Percentiles rank a stretch among this genome's conserved stretches.
Conservation (phyloP, 2,797 vertebrate species). For the Orestias chungarensis region DNA sequence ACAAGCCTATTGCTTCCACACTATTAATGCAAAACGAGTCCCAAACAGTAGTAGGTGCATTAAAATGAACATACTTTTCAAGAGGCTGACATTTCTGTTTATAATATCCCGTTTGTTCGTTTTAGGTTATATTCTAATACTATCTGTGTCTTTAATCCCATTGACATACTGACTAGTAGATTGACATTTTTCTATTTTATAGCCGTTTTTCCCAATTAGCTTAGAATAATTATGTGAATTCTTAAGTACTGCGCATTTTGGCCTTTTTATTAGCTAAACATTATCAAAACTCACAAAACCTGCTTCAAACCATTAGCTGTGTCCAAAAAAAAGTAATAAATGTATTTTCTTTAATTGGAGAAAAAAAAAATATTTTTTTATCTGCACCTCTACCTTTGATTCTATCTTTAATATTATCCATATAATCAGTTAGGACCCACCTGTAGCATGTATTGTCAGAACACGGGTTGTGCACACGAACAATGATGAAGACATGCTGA, state of each 20-base stretch:
- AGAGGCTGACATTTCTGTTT: neutral
- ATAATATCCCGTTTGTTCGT: neutral
- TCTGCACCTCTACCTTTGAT: neutral
- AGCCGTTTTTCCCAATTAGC: neutral
- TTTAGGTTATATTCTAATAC: neutral
- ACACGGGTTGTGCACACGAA: constrained; percentile 90
- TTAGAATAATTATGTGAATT: neutral
- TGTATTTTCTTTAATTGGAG: too few species aligned
- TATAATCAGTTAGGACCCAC: constrained; percentile 65
- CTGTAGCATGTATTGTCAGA: constrained; percentile 95
- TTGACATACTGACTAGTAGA: too few species aligned
- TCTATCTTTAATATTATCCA: too few species aligned
- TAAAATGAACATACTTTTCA: neutral
- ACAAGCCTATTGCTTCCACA: neutral
- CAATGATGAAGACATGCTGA: constrained; percentile 95
- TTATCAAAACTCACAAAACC: neutral
- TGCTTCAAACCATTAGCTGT: neutral
- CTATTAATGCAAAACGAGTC: neutral
- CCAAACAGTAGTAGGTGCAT: neutral
- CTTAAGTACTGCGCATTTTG: neutral
- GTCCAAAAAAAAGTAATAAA: neutral
- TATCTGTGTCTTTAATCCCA: too few species aligned
- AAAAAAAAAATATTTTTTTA: too few species aligned
- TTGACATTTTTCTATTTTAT: neutral
- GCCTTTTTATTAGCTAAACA: neutral